phyloP scores from a whole-genome alignment of 2,888 invertebrate genomes.

The Serrognathus titanus region DNA sequence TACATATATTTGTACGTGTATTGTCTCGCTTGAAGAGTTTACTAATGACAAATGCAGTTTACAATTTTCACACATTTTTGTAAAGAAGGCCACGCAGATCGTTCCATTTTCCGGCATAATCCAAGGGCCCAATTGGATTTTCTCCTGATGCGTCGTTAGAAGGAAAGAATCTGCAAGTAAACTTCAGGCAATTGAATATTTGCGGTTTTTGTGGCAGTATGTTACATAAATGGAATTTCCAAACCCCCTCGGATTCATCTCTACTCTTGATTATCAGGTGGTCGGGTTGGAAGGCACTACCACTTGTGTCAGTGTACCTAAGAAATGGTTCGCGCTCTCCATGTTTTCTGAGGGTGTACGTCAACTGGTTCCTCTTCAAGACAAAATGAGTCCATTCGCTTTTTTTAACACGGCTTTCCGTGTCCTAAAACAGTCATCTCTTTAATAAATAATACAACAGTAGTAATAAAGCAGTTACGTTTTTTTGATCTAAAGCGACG shows the following conservation, averaged over 20 bases:
- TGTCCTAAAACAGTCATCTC: neutral
- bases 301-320: neutral
- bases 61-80: neutral
- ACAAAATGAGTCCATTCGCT: neutral
- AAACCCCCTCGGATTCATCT: neutral
- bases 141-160: neutral
- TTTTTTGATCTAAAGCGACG: neutral
- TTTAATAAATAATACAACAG: neutral
- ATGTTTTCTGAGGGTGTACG: neutral
- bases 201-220: neutral
- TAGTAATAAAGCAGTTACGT: neutral
- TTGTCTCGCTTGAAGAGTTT: no score
- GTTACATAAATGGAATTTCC: neutral
- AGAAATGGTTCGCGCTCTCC: neutral
- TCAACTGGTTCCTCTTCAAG: neutral
- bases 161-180: neutral
- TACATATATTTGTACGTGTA: no score
- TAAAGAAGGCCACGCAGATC: neutral
- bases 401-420: neutral
- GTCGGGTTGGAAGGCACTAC: neutral
- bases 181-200: neutral
- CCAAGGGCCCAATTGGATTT: neutral
- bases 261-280: neutral
- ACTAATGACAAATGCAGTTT: no score
- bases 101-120: neutral